phyloP scores from a whole-genome alignment of 1,140 invertebrate species.

The Drosophila orosa region DNA sequence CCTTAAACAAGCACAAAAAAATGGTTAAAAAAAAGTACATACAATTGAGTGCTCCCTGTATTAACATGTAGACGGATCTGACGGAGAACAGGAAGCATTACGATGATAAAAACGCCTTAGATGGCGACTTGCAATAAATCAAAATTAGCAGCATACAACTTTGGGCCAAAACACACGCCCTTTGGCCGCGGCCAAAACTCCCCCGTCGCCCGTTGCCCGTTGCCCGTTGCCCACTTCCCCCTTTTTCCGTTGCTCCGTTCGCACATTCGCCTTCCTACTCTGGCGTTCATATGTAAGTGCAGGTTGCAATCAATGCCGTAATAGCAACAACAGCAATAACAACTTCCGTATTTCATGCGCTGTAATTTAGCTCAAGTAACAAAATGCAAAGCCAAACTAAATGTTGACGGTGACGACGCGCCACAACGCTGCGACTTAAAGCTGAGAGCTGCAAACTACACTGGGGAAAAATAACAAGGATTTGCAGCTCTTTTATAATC shows the following conservation, averaged over 20 bases:
- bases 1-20: not conserved
- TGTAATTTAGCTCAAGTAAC: conserved; percentile 69
- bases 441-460: conserved; percentile 11
- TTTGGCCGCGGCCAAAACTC: conserved; percentile 40
- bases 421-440: conserved; percentile 25
- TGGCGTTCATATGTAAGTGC: conserved; percentile 35
- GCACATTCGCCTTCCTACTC: not conserved
- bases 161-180: conserved; percentile 61
- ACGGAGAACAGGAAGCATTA: conserved; percentile 67
- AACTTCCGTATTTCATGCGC: conserved; percentile 73
- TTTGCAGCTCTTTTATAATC: too few relatives aligned
- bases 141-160: conserved; percentile 67
- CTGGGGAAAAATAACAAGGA: not conserved
- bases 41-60: not conserved
- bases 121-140: conserved; percentile 63
- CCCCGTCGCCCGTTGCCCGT: not conserved
- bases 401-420: conserved; percentile 51
- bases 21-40: rapidly evolving
- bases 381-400: conserved; percentile 59
- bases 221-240: not conserved
- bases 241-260: not conserved
- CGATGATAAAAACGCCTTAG: conserved; percentile 47
- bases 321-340: conserved; percentile 52
- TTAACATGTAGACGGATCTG: conserved; percentile 14
- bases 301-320: conserved; percentile 61